Base-by-base conservation (phyloP, 2,888 invertebrate species). In the Tuta absoluta region DNA sequence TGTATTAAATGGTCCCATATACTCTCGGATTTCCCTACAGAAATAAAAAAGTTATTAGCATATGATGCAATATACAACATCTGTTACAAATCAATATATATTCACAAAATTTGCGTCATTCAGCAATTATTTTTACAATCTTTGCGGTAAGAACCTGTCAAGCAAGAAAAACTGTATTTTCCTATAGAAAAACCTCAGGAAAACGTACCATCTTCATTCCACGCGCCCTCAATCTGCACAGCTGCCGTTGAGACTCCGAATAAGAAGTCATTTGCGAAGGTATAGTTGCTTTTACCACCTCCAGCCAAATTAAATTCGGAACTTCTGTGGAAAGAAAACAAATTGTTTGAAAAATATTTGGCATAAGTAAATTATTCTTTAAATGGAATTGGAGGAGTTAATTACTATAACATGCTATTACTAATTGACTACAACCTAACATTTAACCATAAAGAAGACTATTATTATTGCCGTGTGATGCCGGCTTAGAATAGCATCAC, bases 241-340 rank as follows among this genome's bases (percentile, higher is more conserved):
- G 94, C 92, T 48, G 94, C 93, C 10, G 94, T 93, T 0, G 93
- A 93, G 3, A 93, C 92, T 19, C 94, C 94, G 75, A 94, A 93
- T 28, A 93, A 70, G 75, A 95, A 94, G 60, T 88, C 88, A 67
- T 90, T 78, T 17, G 94, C 93, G 76, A 94, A 94, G 65, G 85
- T 84, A 69, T 89, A 85, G 72, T 89, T 87, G 17, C 83, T 82
- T 69, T 88, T 87, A 2, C 75, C 68, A 8, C 91, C 89, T 11
- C 88, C 90, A n/a, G 89, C 81, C 70, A 89, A 84, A 68, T 84
- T 81, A 38, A 79, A 72, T 69, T 83, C 78, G 5, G 82, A 82
- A 71, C 82, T 74, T 71, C 90, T 90, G 84, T 45, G 53, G 21
- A 68, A 71, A 69, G 41, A 61, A 61, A 62, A 58, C 8, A 64